phyloP scores from a whole-genome alignment of 2,888 invertebrate species.

The Himalopsyche anomala region DNA sequence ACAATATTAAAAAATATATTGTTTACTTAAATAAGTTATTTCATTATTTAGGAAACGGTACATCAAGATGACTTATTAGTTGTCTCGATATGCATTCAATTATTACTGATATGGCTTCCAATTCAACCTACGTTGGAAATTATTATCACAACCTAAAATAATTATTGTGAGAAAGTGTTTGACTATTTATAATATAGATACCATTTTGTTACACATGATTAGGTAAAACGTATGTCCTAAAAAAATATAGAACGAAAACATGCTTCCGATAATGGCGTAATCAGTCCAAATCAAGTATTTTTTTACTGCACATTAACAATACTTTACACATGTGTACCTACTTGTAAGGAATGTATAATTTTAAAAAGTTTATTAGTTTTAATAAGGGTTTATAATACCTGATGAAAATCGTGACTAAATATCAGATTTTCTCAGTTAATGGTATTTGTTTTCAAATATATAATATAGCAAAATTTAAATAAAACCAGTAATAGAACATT shows the following conservation, averaged over 20 bases:
- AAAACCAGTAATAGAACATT: not conserved
- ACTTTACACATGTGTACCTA: not conserved
- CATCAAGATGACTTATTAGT: too few relatives aligned
- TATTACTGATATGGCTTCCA: not conserved
- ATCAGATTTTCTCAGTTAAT: slow-evolving; percentile 6
- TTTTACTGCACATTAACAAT: slow-evolving; percentile 24
- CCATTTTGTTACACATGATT: not conserved
- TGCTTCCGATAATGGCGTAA: slow-evolving; percentile 1
- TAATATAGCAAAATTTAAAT: slow-evolving; percentile 9
- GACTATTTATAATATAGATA: not conserved
- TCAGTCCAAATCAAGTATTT: slow-evolving; percentile 26
- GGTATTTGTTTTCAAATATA: slow-evolving; percentile 1
- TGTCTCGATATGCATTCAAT: not conserved
- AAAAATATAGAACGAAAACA: not conserved
- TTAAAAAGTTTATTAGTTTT: slow-evolving; percentile 6
- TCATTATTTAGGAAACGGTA: too few relatives aligned
- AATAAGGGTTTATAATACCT: not conserved
- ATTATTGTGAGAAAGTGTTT: slow-evolving; percentile 18
- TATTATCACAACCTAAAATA: slow-evolving; percentile 35
- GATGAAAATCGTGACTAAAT: not conserved
- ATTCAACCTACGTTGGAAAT: slow-evolving; percentile 3
- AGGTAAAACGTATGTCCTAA: not conserved
- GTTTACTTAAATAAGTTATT: too few relatives aligned
- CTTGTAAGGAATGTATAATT: slow-evolving; percentile 17
- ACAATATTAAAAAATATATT: too few relatives aligned